These are phyloP conservation scores for Pica pica DNA, from an alignment of 2,113 vertebrate species.

Conservation along the genomic window DNA sequence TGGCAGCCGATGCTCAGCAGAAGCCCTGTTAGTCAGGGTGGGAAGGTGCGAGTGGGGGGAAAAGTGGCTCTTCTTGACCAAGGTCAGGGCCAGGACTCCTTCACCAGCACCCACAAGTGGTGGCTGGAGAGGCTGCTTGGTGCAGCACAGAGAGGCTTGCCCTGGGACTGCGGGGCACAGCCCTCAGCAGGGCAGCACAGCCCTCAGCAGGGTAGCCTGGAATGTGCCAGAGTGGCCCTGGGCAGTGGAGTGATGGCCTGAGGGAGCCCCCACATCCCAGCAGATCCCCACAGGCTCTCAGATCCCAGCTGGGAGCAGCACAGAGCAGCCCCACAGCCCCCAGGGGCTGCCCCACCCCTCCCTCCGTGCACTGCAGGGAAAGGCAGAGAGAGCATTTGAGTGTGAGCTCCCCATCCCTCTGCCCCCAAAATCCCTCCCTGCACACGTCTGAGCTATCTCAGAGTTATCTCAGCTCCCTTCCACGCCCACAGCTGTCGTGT, in stretches of 20 bases:
- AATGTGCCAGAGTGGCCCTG: not conserved
- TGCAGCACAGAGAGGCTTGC: fast-evolving
- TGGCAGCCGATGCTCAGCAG: fast-evolving
- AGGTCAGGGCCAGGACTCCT: not conserved
- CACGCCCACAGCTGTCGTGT: fast-evolving
- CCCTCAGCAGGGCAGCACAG: not conserved
- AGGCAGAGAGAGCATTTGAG: not conserved
- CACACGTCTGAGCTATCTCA: fast-evolving
- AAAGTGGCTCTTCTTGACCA: not conserved
- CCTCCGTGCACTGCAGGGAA: not conserved
- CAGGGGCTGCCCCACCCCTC: not conserved
- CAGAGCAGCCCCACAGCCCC: not conserved
- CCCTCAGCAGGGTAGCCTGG: not conserved
- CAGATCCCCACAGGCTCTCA: not conserved
- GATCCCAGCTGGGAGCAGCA: not conserved
- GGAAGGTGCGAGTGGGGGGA: not conserved
- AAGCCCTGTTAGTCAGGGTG: not conserved
- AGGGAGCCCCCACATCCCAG: not conserved
- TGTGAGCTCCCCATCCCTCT: not conserved
- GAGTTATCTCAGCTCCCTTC: not conserved
- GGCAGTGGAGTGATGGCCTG: not conserved
- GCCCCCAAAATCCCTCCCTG: not conserved
- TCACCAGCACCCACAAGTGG: not conserved
- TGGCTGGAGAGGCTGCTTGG: not conserved
- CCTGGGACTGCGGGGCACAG: not conserved